phyloP scores from a whole-genome alignment of 2,888 invertebrate species.

The Podabrus alpinus region DNA sequence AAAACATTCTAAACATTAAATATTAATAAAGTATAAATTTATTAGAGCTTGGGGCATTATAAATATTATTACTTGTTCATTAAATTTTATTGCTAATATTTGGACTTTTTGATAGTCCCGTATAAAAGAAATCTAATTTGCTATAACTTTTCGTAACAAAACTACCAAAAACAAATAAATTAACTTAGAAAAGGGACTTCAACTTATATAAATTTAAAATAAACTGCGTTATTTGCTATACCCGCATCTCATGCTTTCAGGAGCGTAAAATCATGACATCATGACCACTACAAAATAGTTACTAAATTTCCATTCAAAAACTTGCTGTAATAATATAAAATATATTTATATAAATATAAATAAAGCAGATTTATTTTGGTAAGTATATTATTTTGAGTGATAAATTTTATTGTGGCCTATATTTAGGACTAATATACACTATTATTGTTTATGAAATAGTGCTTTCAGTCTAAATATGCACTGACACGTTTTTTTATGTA shows the following conservation, averaged over 20 bases:
- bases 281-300: background rate
- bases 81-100: background rate
- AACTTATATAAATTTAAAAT: background rate
- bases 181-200: background rate
- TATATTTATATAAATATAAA: background rate
- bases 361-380: background rate
- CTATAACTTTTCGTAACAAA: background rate
- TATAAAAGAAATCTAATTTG: background rate
- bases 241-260: background rate
- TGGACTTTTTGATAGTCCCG: background rate
- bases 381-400: background rate
- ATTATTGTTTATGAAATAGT: background rate
- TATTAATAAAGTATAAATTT: too few species aligned
- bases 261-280: background rate
- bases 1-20: too few species aligned
- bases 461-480: background rate
- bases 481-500: background rate
- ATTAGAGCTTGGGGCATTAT: too few species aligned
- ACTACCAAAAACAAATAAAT: background rate
- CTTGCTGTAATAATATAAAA: background rate
- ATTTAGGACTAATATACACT: background rate
- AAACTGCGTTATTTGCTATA: background rate
- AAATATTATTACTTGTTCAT: background rate
- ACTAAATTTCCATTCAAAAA: background rate
- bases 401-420: background rate